phyloP scores from a whole-genome alignment of 2,888 invertebrate genomes.

The Automeris io region DNA sequence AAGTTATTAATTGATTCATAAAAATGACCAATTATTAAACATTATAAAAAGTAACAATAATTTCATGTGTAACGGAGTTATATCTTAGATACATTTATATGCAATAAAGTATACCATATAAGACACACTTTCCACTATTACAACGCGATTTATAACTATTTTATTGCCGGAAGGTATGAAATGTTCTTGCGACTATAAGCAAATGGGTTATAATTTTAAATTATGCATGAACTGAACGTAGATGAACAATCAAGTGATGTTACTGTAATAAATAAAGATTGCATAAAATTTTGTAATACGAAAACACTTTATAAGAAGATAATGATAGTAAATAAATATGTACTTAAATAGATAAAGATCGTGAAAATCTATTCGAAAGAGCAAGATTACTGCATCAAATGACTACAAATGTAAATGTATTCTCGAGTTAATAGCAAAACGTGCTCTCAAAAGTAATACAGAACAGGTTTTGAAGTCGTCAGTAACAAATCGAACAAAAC shows the following conservation, averaged over 20 bases:
- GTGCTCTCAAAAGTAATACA: background rate
- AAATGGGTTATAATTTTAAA: conserved; percentile 26
- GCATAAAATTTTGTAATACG: background rate
- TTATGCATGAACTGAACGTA: conserved; percentile 29
- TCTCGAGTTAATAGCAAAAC: background rate
- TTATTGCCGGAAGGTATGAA: conserved; percentile 29
- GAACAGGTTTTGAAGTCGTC: background rate
- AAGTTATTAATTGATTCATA: too few relatives aligned
- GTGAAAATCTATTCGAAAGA: background rate
- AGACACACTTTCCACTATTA: conserved; percentile 31
- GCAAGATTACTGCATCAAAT: background rate
- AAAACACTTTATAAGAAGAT: conserved; percentile 1
- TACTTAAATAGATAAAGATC: background rate
- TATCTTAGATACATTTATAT: conserved; percentile 21
- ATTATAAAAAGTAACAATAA: background rate
- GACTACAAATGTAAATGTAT: background rate
- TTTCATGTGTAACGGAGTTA: conserved; percentile 23
- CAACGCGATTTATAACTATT: conserved; percentile 21
- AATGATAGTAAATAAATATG: background rate
- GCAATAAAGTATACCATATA: conserved; percentile 27
- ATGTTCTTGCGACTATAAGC: conserved; percentile 25
- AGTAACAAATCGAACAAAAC: conserved; percentile 8
- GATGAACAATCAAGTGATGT: conserved; percentile 18
- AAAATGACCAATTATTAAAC: background rate
- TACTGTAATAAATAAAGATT: conserved; percentile 11